Base-by-base conservation (phyloP, 2,113 vertebrate genomes). In the Thinocorus orbignyianus region DNA sequence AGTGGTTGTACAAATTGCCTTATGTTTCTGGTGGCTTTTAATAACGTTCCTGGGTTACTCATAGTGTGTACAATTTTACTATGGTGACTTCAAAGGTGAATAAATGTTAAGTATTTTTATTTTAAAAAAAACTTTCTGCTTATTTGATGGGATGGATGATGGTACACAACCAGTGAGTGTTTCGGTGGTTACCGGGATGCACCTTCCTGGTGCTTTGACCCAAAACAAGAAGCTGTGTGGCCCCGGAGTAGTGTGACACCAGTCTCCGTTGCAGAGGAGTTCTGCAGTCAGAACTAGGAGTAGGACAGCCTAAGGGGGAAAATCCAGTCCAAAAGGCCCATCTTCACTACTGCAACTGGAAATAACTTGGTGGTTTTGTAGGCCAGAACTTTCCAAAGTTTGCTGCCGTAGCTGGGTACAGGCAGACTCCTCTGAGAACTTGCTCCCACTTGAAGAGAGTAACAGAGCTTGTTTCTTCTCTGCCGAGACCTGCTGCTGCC, bases 51-150 rank as follows among this genome's bases (percentile, higher is more conserved):
- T 93, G 76, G 57, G 90, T 96, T 94, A 89, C 81, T 94, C 95
- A 94, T 86, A 93, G 74, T 2, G 77, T 97, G 89, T 97, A 97
- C 92, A 97, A 70, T 97, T 97, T 97, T 97, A 84, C 83, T 94
- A 84, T 93, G 52, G 80, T 94, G 82, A 94, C 77, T 95, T 96
- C 35, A 92, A 94, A 95, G 48, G 84, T 97, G 44, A 97, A 97
- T 97, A 97, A 97, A 97, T 97, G 91, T 97, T 89, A 20, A 86
- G 81, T 97, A 97, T 97, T 97, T 97, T 97, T 97, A 92, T 97
- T 97, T 97, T 96, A 97, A 86, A 90, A 78, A 44, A 23, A 11
- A 4, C 65, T 61, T 81, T 48, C 70, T 85, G 41, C 24, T 77
- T 69, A 54, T 91, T 96, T 83, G 60, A 12, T 86, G 0, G 11